phyloP scores from a whole-genome alignment of 2,797 vertebrate genomes.

The Octomys mimax region DNA sequence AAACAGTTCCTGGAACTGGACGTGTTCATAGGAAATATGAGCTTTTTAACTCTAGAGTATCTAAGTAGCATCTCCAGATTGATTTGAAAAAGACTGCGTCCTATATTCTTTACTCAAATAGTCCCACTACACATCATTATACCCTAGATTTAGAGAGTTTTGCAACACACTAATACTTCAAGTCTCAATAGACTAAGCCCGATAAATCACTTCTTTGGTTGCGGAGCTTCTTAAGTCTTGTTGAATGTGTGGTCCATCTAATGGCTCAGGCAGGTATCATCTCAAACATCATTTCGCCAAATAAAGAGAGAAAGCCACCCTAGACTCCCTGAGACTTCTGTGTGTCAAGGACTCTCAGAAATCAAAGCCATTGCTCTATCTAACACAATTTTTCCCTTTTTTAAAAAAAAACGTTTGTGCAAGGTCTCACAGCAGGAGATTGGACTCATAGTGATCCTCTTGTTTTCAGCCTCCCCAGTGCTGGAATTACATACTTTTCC shows the following conservation, averaged over 20 bases:
- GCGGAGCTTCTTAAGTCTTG: not conserved
- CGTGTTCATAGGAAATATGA: not conserved
- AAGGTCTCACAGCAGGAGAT: too few relatives aligned
- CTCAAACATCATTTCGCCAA: not conserved
- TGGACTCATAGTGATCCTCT: too few relatives aligned
- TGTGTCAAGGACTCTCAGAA: not conserved
- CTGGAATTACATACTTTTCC: too few relatives aligned
- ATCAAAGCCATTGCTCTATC: not conserved
- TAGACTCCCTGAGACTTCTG: not conserved
- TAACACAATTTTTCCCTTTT: not conserved
- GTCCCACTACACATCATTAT: not conserved
- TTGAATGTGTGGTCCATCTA: not conserved
- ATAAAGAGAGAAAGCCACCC: not conserved
- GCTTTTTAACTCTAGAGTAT: not conserved
- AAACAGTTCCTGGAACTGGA: not conserved
- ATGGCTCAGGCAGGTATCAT: not conserved
- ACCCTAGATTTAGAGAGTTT: not conserved
- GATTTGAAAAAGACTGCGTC: not conserved
- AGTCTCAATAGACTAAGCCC: not conserved
- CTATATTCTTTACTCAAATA: not conserved
- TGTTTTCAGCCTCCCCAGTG: too few relatives aligned
- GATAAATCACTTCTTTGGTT: not conserved
- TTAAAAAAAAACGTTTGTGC: too few relatives aligned
- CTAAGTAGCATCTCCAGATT: constrained; percentile 22
- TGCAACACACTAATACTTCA: not conserved